Evolutionary conservation across 2,113 vertebrate genomes (phyloP).

Genomic region (Gymnarchus niloticus): DNA sequence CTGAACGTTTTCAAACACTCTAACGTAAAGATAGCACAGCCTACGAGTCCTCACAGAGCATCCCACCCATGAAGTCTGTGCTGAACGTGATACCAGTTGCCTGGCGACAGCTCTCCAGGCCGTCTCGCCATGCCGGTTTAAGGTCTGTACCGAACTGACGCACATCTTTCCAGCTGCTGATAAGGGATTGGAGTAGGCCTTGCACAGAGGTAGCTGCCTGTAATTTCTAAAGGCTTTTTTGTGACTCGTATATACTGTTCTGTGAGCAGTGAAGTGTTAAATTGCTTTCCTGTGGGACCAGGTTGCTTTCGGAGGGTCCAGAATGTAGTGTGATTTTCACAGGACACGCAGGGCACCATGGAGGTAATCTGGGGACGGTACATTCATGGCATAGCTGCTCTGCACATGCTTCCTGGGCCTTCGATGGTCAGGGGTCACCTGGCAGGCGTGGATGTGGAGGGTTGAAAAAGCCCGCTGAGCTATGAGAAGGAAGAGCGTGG

Average conservation of each 20-base stretch:
- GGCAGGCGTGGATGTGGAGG: conserved; percentile 12
- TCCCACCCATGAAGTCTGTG: conserved; percentile 23
- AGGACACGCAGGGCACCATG: conserved; percentile 25
- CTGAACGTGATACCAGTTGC: conserved; percentile 43
- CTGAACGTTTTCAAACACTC: background rate
- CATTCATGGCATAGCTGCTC: conserved; percentile 34
- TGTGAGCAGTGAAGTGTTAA: conserved; percentile 70
- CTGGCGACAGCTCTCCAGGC: conserved; percentile 53
- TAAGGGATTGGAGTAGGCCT: conserved; percentile 54
- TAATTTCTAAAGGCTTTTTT: conserved; percentile 74
- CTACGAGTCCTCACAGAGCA: conserved; percentile 7
- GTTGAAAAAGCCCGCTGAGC: background rate
- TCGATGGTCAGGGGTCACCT: conserved; percentile 47
- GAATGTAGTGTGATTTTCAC: conserved; percentile 46
- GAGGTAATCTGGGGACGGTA: conserved; percentile 23
- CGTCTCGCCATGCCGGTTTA: conserved; percentile 52
- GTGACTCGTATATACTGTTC: conserved; percentile 67
- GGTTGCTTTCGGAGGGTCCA: conserved; percentile 59
- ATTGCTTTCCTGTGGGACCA: conserved; percentile 76
- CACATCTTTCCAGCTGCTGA: conserved; percentile 54
- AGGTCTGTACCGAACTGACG: conserved; percentile 58
- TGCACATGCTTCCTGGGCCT: conserved; percentile 20
- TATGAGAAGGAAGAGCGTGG: background rate
- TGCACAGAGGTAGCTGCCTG: conserved; percentile 60
- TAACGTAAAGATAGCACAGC: conserved; percentile 2